phyloP scores from a whole-genome alignment of 2,113 vertebrate genomes.

The Labeo rohita region DNA sequence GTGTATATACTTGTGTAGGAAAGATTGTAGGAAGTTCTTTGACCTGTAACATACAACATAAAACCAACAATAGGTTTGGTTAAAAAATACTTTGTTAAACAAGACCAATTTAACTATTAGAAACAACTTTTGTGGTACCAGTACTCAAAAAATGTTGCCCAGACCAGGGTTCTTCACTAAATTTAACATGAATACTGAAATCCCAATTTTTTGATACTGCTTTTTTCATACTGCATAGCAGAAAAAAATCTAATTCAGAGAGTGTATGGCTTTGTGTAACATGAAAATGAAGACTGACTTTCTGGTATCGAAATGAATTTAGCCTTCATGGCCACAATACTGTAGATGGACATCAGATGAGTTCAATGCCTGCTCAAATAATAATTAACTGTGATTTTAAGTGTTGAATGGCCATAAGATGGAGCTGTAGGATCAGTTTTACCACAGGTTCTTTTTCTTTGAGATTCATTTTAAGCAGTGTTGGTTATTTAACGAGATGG shows the following conservation, averaged over 20 bases:
- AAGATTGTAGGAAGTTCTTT: too few relatives aligned
- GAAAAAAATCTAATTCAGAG: background rate
- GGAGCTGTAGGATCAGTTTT: constrained; percentile 14
- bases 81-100: background rate
- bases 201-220: background rate
- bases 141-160: background rate
- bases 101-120: background rate
- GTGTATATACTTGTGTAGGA: background rate
- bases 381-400: background rate
- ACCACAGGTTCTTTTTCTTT: background rate
- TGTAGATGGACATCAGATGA: background rate
- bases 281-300: background rate
- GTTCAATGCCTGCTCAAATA: too few relatives aligned
- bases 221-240: background rate
- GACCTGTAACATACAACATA: too few relatives aligned
- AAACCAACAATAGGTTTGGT: too few relatives aligned
- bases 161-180: too few relatives aligned
- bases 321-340: background rate
- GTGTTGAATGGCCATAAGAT: constrained; percentile 1
- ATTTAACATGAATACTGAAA: background rate
- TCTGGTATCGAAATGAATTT: background rate
- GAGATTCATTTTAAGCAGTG: background rate
- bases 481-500: background rate
- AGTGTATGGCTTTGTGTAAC: background rate
- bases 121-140: background rate